Base-by-base conservation (phyloP, 2,888 invertebrate species). In the Adelphocoris suturalis region DNA sequence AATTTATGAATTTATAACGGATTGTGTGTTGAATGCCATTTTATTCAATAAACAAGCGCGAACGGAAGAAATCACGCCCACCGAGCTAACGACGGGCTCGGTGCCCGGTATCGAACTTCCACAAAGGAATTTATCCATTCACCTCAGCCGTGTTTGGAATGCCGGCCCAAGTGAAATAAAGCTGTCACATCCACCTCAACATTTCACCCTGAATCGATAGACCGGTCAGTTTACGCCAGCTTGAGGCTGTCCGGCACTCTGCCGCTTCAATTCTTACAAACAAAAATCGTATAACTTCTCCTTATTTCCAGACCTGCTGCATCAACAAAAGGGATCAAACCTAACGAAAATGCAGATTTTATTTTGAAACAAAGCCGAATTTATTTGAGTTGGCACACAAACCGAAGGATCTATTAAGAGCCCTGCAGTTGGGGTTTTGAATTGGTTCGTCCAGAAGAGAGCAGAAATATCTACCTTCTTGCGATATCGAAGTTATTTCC, bases 131-230 rank as follows among this genome's bases (percentile, higher is more conserved):
- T 68, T 68, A 68, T 68, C 68, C 68, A 27, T 9, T 9, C 61
- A 19, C 61, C 61, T 61, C 68, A n/a, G 23, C 68, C 68, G 68
- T 68, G 68, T 23, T 68, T 68, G 68, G 23, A 19, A 68, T 68
- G 68, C 23, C 5, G n/a, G 57, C 57, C 19, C 57, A 68, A 68
- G 27, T 68, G 68, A 68, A 68, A 68, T 68, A 68, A 68, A 68
- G 68, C 68, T 68, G 68, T 68, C 68, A 68, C 19, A 68, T 23
- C 68, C 68, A 23, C 68, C 68, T 68, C 68, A 68, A 68, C 68
- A 68, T 68, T 68, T 68, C 68, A 68, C 9, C 11, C 68, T 23
- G 68, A 68, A 68, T 68, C 68, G 68, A 27, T 68, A 68, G 23
- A 68, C 23, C 68, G 68, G 68, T 68, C 68, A 23, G 68, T 68